Conservation (phyloP, 2,113 vertebrate genomes). For the Zootoca vivipara region DNA sequence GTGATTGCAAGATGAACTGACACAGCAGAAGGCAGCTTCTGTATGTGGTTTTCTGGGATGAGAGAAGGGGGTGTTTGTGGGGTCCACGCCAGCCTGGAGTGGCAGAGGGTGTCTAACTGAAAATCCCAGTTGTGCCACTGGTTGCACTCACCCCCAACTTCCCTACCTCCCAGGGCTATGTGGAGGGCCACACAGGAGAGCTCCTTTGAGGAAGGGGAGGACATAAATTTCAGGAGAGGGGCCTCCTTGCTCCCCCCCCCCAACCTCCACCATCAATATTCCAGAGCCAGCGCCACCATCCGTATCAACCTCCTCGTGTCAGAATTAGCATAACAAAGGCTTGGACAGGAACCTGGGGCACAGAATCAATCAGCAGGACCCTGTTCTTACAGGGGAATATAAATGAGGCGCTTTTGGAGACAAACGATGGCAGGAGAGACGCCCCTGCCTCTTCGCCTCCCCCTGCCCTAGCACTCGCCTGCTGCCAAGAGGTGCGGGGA, state of each 20-base stretch:
- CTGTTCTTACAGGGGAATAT: neutral
- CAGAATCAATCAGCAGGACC: constrained; percentile 3
- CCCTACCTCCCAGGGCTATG: neutral
- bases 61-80: neutral
- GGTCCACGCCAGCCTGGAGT: neutral
- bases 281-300: neutral
- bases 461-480: no score
- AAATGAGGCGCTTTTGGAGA: neutral
- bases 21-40: neutral
- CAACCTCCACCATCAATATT: neutral
- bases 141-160: no score
- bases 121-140: no score
- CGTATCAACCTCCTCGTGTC: neutral
- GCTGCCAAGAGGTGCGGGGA: neutral
- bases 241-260: no score
- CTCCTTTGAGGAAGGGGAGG: neutral
- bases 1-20: no score
- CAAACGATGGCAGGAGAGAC: neutral
- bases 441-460: neutral
- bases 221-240: no score
- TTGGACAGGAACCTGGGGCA: constrained; percentile 15
- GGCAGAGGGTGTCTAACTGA: neutral
- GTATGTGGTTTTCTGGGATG: neutral
- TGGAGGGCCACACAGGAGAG: neutral
- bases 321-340: constrained; percentile 25